Evolutionary conservation across 2,113 vertebrate genomes (phyloP).

Genomic region (Phycodurus eques): DNA sequence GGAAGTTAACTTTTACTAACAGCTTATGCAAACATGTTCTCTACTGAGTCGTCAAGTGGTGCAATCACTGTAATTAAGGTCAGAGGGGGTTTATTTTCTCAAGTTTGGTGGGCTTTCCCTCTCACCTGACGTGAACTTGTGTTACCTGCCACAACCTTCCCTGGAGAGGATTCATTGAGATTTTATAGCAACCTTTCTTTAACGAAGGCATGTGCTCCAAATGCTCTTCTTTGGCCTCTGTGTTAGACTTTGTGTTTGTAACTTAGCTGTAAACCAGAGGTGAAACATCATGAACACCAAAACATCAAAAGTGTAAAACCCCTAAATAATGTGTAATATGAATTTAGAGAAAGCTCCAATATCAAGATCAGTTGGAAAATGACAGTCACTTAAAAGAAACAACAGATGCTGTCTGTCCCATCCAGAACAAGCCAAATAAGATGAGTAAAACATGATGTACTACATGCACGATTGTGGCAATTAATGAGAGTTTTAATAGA

Average conservation of each 20-base stretch:
- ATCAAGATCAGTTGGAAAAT: neutral
- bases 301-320: neutral
- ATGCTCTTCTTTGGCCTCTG: slow-evolving; percentile 10
- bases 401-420: too few relatives aligned
- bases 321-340: neutral
- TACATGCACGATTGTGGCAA: too few relatives aligned
- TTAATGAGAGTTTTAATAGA: too few relatives aligned
- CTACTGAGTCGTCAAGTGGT: slow-evolving; percentile 54
- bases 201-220: slow-evolving; percentile 6
- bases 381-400: neutral
- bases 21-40: slow-evolving; percentile 59
- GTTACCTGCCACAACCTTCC: slow-evolving; percentile 51
- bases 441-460: too few relatives aligned
- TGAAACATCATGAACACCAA: neutral
- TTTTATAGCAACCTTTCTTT: slow-evolving; percentile 14
- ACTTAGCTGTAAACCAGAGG: neutral
- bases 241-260: slow-evolving; percentile 7
- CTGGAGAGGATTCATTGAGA: slow-evolving; percentile 7
- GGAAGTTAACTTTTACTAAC: slow-evolving; percentile 65
- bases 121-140: slow-evolving; percentile 45
- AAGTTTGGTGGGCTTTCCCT: slow-evolving; percentile 43
- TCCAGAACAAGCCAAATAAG: too few relatives aligned
- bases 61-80: slow-evolving; percentile 61
- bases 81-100: slow-evolving; percentile 49
- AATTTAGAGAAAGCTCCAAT: neutral